Percentiles rank a stretch among this genome's conserved stretches.
Conservation (phyloP, 2,113 vertebrate genomes). For the Orycteropus afer region DNA sequence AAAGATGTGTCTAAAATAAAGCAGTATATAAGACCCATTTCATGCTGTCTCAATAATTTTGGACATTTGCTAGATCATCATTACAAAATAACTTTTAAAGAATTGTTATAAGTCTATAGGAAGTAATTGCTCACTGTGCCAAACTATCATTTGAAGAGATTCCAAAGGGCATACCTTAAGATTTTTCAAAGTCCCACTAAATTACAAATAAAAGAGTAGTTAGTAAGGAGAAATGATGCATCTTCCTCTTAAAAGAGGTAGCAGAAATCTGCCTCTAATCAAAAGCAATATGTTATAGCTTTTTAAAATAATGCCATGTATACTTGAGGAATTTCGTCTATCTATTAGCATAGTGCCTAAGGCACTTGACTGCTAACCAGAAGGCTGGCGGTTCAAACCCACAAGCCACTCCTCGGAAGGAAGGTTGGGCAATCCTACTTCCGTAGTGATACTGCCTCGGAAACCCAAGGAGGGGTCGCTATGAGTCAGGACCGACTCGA, state of each 20-base stretch:
- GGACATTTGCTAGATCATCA: neutral
- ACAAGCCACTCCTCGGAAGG: too few species aligned
- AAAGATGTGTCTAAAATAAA: slow-evolving; percentile 23
- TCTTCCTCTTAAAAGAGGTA: neutral
- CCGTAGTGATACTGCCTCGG: too few species aligned
- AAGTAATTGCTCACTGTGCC: neutral
- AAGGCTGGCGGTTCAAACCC: too few species aligned
- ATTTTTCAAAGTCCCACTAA: neutral
- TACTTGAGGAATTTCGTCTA: neutral
- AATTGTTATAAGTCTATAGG: neutral
- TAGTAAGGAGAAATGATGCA: neutral
- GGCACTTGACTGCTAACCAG: too few species aligned
- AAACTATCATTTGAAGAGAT: slow-evolving; percentile 23
- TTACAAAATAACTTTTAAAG: neutral
- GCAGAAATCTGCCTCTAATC: neutral
- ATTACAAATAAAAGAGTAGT: slow-evolving; percentile 21
- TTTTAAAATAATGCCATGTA: neutral
- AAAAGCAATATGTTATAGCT: neutral
- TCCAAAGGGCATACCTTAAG: slow-evolving; percentile 16
- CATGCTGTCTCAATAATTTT: slow-evolving; percentile 16
- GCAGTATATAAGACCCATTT: neutral
- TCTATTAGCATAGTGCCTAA: too few species aligned
- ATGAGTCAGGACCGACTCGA: too few species aligned
- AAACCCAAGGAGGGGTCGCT: too few species aligned
- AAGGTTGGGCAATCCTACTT: too few species aligned